Evolutionary conservation across 2,888 invertebrate genomes (phyloP).

Genomic region (Villa cingulata): DNA sequence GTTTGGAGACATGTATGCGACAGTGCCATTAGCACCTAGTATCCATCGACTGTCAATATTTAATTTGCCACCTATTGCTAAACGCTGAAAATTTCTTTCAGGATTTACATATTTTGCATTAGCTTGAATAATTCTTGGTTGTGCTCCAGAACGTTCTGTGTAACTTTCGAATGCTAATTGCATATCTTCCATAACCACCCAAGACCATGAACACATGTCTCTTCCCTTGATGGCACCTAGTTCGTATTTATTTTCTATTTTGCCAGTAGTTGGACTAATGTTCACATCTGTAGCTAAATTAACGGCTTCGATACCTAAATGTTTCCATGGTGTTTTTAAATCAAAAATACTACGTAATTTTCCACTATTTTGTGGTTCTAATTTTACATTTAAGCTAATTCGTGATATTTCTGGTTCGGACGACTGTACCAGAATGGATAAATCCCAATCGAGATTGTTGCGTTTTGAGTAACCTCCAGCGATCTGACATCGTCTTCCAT

Average conservation of each 20-base stretch:
- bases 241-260: constrained; percentile 31
- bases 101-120: constrained; percentile 43
- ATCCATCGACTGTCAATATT: constrained; percentile 45
- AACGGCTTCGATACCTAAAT: constrained; percentile 29
- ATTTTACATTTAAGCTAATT: constrained; percentile 27
- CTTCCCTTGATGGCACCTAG: constrained; percentile 36
- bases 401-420: constrained; percentile 27
- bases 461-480: constrained; percentile 31
- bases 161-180: constrained; percentile 36
- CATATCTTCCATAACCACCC: constrained; percentile 41
- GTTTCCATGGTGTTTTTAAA: constrained; percentile 30
- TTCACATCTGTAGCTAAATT: constrained; percentile 23
- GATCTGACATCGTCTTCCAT: constrained; percentile 36
- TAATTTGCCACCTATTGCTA: constrained; percentile 42
- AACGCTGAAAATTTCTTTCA: constrained; percentile 35
- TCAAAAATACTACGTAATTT: constrained; percentile 22
- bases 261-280: constrained; percentile 23
- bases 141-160: constrained; percentile 29
- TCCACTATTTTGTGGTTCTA: constrained; percentile 18
- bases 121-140: constrained; percentile 35
- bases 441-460: constrained; percentile 35
- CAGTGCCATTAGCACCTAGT: constrained; percentile 39
- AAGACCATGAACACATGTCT: constrained; percentile 39
- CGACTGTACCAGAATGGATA: constrained; percentile 29
- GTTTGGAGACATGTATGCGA: constrained; percentile 22